These are phyloP conservation scores for Rhea americana DNA, from an alignment of 2,113 vertebrate species.

Conservation along the genomic window DNA sequence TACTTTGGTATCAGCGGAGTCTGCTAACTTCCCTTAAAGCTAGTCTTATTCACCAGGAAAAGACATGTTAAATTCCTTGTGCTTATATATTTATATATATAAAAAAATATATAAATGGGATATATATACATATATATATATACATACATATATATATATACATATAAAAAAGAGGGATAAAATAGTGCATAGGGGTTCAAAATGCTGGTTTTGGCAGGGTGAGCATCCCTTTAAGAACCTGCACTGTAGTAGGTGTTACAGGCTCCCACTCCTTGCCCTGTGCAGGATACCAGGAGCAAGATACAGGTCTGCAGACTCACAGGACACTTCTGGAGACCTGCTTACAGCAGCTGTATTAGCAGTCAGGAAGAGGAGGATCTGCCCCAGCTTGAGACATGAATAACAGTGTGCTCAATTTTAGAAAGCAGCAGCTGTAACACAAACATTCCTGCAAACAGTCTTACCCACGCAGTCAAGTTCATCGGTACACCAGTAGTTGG, in stretches of 20 bases:
- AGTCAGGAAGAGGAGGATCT: not conserved
- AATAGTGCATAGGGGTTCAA: not conserved
- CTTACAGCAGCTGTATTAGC: not conserved
- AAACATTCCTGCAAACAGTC: not conserved
- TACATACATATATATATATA: too few relatives aligned
- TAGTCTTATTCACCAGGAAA: not conserved
- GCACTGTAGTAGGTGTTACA: not conserved
- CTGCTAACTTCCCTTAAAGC: not conserved
- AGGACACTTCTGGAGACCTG: not conserved
- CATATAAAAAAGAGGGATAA: not conserved
- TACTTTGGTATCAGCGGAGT: not conserved
- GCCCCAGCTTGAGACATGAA: not conserved
- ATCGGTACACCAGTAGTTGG: fast-evolving
- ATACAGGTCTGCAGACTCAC: not conserved
- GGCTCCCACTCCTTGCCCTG: not conserved
- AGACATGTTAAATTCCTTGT: not conserved
- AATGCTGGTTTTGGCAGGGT: not conserved
- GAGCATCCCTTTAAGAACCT: not conserved
- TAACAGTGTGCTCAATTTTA: not conserved
- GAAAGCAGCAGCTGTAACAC: not conserved
- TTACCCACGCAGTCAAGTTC: not conserved
- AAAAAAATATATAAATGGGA: too few relatives aligned
- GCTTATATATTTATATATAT: not conserved
- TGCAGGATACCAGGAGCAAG: too few relatives aligned
- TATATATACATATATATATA: too few relatives aligned